A percentile compares a stretch with the other conserved stretches of the same genome.
These are phyloP conservation scores for Metalampra italica DNA, from an alignment of 2,888 invertebrate species.

Conservation along the genomic window DNA sequence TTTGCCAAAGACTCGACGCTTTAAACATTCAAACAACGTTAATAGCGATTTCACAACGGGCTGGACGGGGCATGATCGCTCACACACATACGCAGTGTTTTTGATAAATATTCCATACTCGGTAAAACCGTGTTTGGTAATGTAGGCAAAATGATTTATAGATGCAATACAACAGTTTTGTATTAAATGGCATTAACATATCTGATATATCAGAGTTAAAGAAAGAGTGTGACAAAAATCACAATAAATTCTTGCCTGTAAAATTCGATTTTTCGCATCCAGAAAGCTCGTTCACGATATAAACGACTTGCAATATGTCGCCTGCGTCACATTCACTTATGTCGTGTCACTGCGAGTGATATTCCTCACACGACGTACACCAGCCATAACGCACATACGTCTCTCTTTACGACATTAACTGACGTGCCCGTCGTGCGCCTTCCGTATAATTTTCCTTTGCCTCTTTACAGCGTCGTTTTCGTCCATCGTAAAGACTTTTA, in stretches of 20 bases:
- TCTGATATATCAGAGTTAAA: too few species aligned
- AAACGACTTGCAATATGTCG: too few species aligned
- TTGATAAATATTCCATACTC: background rate
- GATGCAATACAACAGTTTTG: too few species aligned
- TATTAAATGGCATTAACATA: too few species aligned
- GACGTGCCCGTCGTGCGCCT: conserved; percentile 41
- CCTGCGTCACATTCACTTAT: background rate
- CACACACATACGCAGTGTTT: conserved; percentile 1
- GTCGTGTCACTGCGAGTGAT: background rate
- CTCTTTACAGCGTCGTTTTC: conserved; percentile 67
- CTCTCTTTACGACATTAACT: conserved; percentile 48
- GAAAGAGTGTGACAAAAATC: too few species aligned
- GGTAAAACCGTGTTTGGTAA: background rate
- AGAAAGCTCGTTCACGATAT: too few species aligned
- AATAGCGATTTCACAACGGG: conserved; percentile 26
- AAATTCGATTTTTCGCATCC: too few species aligned
- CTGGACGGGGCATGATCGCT: conserved; percentile 4
- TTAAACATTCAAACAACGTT: conserved; percentile 39
- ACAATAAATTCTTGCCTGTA: too few species aligned
- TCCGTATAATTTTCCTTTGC: conserved; percentile 48
- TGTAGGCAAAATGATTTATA: too few species aligned
- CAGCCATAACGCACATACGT: conserved; percentile 15
- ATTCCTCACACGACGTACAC: background rate
- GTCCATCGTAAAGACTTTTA: conserved; percentile 66
- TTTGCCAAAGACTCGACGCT: conserved; percentile 40